These are phyloP conservation scores for Dione juno DNA, from an alignment of 2,888 invertebrate species.

Conservation along the genomic window DNA sequence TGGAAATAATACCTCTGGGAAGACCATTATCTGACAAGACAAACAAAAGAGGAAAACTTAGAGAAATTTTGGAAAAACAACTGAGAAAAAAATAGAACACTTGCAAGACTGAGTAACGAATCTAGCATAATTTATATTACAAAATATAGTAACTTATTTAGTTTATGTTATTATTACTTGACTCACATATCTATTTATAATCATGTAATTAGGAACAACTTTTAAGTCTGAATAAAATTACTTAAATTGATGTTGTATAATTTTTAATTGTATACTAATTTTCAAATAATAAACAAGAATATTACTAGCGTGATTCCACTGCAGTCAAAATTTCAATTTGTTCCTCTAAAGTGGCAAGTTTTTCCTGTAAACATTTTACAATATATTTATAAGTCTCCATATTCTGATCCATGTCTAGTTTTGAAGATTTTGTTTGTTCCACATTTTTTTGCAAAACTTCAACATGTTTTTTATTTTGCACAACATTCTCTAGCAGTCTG, in stretches of 20 bases:
- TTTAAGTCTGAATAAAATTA: conserved; percentile 15
- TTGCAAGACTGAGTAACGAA: conserved; percentile 37
- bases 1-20: conserved; percentile 86
- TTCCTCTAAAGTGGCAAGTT: conserved; percentile 74
- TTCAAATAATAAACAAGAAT: neutral
- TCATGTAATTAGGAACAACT: neutral
- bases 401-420: conserved; percentile 63
- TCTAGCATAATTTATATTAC: conserved; percentile 12
- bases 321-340: conserved; percentile 76
- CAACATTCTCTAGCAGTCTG: conserved; percentile 62
- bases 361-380: conserved; percentile 75
- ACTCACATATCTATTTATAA: conserved; percentile 4
- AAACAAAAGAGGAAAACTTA: conserved; percentile 70
- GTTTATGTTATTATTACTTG: neutral
- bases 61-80: conserved; percentile 74
- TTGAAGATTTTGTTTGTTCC: conserved; percentile 57
- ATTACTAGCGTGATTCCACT: conserved; percentile 66
- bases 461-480: conserved; percentile 66
- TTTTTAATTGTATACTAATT: neutral
- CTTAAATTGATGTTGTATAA: neutral
- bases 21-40: conserved; percentile 71
- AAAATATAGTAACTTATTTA: conserved; percentile 7
- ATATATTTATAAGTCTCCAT: conserved; percentile 71
- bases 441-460: conserved; percentile 64
- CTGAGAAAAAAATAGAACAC: conserved; percentile 57